Evolutionary conservation across 2,113 vertebrate genomes (phyloP).

Genomic region (Oreochromis niloticus): DNA sequence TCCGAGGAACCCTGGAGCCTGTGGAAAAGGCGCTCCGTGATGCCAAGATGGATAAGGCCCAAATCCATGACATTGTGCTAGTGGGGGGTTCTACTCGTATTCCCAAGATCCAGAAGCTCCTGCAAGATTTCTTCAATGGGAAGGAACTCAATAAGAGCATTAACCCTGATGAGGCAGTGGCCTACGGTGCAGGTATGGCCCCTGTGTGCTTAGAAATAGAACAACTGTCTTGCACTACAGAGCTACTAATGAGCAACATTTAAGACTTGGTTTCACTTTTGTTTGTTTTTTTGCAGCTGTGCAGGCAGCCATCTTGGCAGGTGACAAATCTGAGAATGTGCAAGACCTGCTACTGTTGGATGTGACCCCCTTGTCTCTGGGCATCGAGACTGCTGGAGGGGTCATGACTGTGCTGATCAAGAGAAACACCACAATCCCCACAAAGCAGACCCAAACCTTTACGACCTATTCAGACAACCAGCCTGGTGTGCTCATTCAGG

Average conservation of each 20-base stretch:
- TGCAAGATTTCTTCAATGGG: slow-evolving; percentile 73
- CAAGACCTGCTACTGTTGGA: slow-evolving; percentile 75
- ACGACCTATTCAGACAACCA: slow-evolving; percentile 74
- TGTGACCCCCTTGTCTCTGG: slow-evolving; percentile 74
- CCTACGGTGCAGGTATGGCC: slow-evolving; percentile 69
- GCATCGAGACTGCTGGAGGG: slow-evolving; percentile 74
- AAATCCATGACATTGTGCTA: slow-evolving; percentile 64
- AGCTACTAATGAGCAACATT: not conserved
- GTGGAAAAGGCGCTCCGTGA: slow-evolving; percentile 71
- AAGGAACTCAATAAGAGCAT: slow-evolving; percentile 68
- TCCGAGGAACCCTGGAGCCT: slow-evolving; percentile 68
- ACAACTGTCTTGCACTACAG: no score
- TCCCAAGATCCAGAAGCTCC: slow-evolving; percentile 71
- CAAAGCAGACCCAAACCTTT: slow-evolving; percentile 72
- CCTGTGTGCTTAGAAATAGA: not conserved
- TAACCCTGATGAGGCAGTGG: slow-evolving; percentile 72
- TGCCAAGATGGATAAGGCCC: slow-evolving; percentile 67
- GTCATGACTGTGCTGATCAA: slow-evolving; percentile 75
- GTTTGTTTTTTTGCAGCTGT: slow-evolving; percentile 47
- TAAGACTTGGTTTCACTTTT: not conserved
- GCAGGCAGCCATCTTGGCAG: slow-evolving; percentile 76
- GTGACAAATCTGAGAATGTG: slow-evolving; percentile 73
- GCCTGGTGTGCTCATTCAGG: slow-evolving; percentile 74
- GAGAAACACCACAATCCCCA: slow-evolving; percentile 75
- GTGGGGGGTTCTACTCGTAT: slow-evolving; percentile 71